Base-by-base conservation (phyloP, 2,888 invertebrate species). In the Nomada lathburiana region DNA sequence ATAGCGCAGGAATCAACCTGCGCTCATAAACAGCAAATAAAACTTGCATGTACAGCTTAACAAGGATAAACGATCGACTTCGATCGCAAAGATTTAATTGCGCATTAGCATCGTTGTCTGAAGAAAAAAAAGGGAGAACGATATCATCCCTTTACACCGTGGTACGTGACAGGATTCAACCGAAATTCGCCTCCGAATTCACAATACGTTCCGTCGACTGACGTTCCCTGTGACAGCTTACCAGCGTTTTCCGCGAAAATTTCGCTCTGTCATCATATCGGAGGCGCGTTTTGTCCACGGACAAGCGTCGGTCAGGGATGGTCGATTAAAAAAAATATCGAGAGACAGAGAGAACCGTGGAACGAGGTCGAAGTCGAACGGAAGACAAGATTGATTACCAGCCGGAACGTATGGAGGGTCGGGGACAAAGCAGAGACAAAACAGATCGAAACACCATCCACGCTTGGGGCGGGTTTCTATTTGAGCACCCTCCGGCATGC, bases 401-500 rank as follows among this genome's bases (percentile, higher is more conserved):
- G 72, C 59, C 26, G 73, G 74, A 71, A 67, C 55, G 72, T 71
- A 53, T 69, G 69, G 82, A 79, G 85, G 82, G 80, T 59, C 69
- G 63, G 80, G 71, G 62, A 36, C 59, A 79, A 84, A 80, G 80
- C 83, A 71, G 87, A 87, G 87, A 88, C 81, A 83, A 89, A 89
- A 89, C 86, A 82, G 88, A 86, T 86, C 87, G 87, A 85, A 85
- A 87, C 83, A 80, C 74, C 85, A 68, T 76, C 76, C 73, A 67
- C 62, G 71, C 63, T 64, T 63, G 72, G 80, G 87, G 75, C 72
- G 85, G 79, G 86, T 86, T 87, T 82, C 87, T 86, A 82, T 87
- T 86, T 75, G 76, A 76, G 78, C 87, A 81, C 82, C 82, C 86
- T 78, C 71, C 64, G 63, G 67, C 80, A 82, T 83, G 81, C 84